Evolutionary conservation across 2,113 vertebrate species (phyloP).

Genomic region (Pionites leucogaster): DNA sequence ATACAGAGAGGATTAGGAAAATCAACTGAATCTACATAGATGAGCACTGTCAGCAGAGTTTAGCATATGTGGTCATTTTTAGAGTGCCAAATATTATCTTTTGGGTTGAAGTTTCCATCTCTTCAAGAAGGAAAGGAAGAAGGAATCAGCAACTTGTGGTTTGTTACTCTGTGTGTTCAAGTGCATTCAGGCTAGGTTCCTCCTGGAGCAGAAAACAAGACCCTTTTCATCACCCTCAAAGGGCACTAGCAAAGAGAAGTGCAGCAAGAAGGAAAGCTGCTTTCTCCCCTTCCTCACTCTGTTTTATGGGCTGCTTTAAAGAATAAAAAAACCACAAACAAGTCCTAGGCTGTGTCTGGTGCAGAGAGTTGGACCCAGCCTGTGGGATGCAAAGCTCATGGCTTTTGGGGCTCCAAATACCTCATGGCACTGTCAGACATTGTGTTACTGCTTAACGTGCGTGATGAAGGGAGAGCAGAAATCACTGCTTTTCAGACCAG

Average conservation of each 20-base stretch:
- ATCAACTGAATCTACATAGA: background rate
- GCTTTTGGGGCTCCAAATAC: background rate
- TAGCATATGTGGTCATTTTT: fast-evolving
- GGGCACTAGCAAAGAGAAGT: background rate
- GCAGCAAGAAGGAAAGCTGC: background rate
- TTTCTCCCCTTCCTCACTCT: background rate
- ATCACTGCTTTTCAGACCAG: no score
- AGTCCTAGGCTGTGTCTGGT: fast-evolving
- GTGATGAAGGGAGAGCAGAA: background rate
- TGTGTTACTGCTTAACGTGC: fast-evolving
- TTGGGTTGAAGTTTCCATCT: background rate
- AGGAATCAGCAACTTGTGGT: background rate
- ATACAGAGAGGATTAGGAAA: background rate
- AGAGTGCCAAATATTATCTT: background rate
- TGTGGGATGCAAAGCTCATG: background rate
- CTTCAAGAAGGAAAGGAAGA: background rate
- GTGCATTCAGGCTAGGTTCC: background rate
- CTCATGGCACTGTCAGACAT: fast-evolving
- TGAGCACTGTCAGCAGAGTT: background rate
- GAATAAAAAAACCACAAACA: fast-evolving
- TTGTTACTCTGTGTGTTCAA: background rate
- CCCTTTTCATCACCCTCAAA: background rate
- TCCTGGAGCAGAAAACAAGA: background rate
- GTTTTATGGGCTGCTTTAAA: background rate
- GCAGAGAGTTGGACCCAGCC: background rate